Evolutionary conservation across 1,140 invertebrate genomes (phyloP), one percentile per base, ranked within the genome.

Genomic region (Ceratina australensis): DNA sequence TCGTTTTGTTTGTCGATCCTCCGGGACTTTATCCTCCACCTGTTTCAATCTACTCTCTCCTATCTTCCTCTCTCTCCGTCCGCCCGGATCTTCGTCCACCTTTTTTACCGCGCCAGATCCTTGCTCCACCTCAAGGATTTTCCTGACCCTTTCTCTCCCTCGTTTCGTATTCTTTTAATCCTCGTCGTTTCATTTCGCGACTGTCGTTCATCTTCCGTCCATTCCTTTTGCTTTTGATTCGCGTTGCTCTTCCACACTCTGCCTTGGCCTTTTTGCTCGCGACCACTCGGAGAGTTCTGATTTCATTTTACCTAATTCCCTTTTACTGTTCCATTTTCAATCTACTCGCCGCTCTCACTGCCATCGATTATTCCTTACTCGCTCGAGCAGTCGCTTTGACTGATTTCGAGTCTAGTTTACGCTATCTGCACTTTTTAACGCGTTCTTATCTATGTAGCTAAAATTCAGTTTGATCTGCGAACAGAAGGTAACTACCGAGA

Each of bases 1-100:
- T 73, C 60, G 63, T 72, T 76, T 83, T 66, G 63, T 80, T 80
- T 63, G 56, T n/a, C 67, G 67, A 24, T 68, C 33, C 78, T 52
- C 28, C 80, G 33, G 20, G 47, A 65, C 56, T 79, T 66, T 67
- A 77, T 76, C 28, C 76, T 67, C 67, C 67, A 72, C 77, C 77
- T 71, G 72, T 80, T 84, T 74, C 72, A 52, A 78, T 83, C 74
- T 66, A 68, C 65, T 22, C 57, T 50, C 52, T 3, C 15, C 22
- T 28, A n/a, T 20, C 18, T 50, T 24, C 50, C 47, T 8, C n/a
- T 50, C 57, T 60, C 47, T 8, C n/a, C 22, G 22, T 60, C 15
- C 49, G 24, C 20, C 24, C 22, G 3, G 22, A 5, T 60, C 22
- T 22, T 60, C 59, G 47, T 26, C 22, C 64, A 24, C 49, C 59